Conservation (phyloP, 1,140 invertebrate species). For the Steinernema feltiae region DNA sequence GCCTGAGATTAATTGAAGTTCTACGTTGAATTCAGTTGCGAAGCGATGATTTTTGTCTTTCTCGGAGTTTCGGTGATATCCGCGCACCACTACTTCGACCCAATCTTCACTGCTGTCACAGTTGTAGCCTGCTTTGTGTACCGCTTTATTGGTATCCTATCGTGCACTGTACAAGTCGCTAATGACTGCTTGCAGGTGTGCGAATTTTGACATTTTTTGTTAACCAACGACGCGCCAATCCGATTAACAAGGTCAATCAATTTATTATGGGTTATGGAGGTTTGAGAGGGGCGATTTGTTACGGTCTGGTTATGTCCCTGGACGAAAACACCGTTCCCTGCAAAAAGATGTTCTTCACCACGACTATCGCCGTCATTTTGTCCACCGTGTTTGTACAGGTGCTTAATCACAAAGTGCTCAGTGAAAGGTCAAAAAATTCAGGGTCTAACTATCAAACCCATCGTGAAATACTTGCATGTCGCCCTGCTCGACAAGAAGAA, state of each 20-base stretch:
- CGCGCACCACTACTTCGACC: slow-evolving; percentile 14
- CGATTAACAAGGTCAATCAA: slow-evolving; percentile 16
- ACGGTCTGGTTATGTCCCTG: slow-evolving; percentile 21
- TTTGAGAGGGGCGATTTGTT: slow-evolving; percentile 23
- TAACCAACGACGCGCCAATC: slow-evolving; percentile 6
- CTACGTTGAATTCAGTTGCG: not conserved
- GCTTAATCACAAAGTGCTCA: not conserved
- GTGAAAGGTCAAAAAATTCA: not conserved
- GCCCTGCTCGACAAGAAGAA: not conserved
- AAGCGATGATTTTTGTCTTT: slow-evolving; percentile 23
- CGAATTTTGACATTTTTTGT: slow-evolving; percentile 17
- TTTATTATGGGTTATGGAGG: slow-evolving; percentile 26
- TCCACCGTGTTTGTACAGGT: slow-evolving; percentile 17
- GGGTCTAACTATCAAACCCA: slow-evolving; percentile 19
- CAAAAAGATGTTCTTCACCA: slow-evolving; percentile 18
- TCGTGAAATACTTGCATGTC: slow-evolving; percentile 16
- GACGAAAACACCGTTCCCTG: slow-evolving; percentile 4
- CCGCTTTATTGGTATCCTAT: slow-evolving; percentile 9
- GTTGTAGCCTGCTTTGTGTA: slow-evolving; percentile 15
- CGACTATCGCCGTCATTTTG: slow-evolving; percentile 19
- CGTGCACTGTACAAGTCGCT: not conserved
- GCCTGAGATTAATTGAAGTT: not conserved
- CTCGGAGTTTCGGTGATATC: slow-evolving; percentile 20
- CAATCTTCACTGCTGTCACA: not conserved
- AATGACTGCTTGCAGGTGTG: not conserved